phyloP scores from a whole-genome alignment of 1,140 invertebrate genomes.

The Agrypnia vestita region DNA sequence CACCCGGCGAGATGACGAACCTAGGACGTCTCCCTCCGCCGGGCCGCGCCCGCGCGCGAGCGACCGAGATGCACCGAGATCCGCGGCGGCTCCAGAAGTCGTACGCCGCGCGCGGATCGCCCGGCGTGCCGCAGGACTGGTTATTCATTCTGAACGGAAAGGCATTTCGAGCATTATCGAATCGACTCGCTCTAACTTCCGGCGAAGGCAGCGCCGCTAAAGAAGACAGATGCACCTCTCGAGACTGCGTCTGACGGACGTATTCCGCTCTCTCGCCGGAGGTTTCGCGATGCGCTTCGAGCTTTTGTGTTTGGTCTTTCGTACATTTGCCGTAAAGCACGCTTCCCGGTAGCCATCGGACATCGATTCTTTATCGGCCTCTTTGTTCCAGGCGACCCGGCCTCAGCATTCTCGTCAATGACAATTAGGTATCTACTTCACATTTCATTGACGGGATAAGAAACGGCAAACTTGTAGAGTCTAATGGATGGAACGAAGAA shows the following conservation, averaged over 20 bases:
- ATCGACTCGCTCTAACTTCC: slow-evolving; percentile 47
- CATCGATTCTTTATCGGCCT: slow-evolving; percentile 32
- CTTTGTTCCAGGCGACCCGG: slow-evolving; percentile 10
- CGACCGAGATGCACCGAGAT: slow-evolving; percentile 32
- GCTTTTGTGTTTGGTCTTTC: slow-evolving; percentile 31
- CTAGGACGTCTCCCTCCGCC: slow-evolving; percentile 20
- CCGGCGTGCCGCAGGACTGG: slow-evolving; percentile 24
- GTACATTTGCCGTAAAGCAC: slow-evolving; percentile 32
- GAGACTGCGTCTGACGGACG: neutral
- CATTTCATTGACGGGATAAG: no score
- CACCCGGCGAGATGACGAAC: neutral
- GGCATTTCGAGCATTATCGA: slow-evolving; percentile 44
- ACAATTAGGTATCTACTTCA: no score
- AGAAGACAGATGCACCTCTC: slow-evolving; percentile 37
- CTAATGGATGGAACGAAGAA: no score
- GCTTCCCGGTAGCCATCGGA: slow-evolving; percentile 6
- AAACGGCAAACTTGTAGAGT: no score
- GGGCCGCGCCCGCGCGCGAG: neutral
- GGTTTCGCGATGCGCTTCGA: slow-evolving; percentile 33
- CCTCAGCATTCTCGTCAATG: no score
- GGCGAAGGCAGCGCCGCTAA: slow-evolving; percentile 25
- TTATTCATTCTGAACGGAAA: slow-evolving; percentile 39
- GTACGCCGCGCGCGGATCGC: slow-evolving; percentile 24
- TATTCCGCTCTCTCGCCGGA: neutral
- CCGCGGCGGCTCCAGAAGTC: neutral